Evolutionary conservation across 2,113 vertebrate species (phyloP), one percentile per base, ranked within the genome.

Genomic region (Siniperca knerii): DNA sequence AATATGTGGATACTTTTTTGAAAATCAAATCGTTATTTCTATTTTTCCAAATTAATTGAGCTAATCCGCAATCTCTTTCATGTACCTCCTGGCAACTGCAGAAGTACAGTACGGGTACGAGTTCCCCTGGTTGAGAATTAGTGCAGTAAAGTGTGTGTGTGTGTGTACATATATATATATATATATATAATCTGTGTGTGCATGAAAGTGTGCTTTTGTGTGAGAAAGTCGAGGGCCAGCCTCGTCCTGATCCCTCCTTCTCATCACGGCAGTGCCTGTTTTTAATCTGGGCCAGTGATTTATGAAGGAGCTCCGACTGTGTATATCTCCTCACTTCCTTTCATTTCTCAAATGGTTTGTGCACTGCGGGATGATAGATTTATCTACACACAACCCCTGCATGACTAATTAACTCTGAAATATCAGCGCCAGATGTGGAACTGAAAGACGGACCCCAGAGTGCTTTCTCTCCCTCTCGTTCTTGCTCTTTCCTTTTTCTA

Each of bases 391-490:
- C 96, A 97, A 96, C 96, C 96, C 96, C 97, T 97, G 97, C 97
- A 98, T 98, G 97, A 98, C 98, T 98, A 98, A 99, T 99, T 98
- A 97, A 97, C 97, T 98, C 96, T 97, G 97, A 98, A 97, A 98
- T 98, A 98, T 97, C 97, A 97, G 96, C 97, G 97, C 97, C 98
- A 99, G 98, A 99, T 99, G 98, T 98, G 97, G 95, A 95, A 96
- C 95, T 96, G 96, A 97, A 96, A 92, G 92, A 93, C 74, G 58
- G 92, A 91, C 89, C 92, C 88, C 84, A 86, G 92, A 92, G 89
- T 86, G 78, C 85, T 87, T 77, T 86, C 78, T 91, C 90, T 93
- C 87, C 86, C 85, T 67, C 84, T 89, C 83, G 1, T 42, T 86
- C 84, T 82, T 61, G 44, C 83, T 91, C 81, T 66, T 75, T 87